Percentiles rank a stretch among this genome's conserved stretches.
phyloP scores from a whole-genome alignment of 2,888 invertebrate genomes.

The Buathra laborator region DNA sequence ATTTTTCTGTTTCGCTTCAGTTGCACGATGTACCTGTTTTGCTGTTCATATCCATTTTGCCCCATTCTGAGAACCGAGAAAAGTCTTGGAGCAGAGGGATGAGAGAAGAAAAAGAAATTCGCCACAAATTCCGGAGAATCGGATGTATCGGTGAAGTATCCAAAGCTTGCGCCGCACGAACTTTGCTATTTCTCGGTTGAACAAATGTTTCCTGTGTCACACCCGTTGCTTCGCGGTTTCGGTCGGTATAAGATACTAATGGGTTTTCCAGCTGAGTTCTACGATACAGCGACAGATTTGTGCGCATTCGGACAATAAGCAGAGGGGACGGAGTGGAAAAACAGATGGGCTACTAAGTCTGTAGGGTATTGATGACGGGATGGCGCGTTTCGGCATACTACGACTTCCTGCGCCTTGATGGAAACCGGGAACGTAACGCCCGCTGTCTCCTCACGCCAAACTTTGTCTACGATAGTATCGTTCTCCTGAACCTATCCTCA shows the following conservation, averaged over 20 bases:
- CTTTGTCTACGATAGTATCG: conserved; percentile 15
- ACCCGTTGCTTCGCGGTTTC: conserved; percentile 4
- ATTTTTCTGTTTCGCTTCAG: too few species aligned
- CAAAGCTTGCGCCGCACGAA: background rate
- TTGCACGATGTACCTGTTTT: too few species aligned
- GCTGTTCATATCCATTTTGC: too few species aligned
- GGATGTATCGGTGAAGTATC: background rate
- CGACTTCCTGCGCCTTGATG: conserved; percentile 9
- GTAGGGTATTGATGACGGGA: conserved; percentile 41
- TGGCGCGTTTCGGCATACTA: conserved; percentile 27
- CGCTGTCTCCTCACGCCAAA: background rate
- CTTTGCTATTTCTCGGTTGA: background rate
- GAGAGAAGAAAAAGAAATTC: background rate
- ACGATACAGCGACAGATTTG: conserved; percentile 62
- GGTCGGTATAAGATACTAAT: conserved; percentile 28
- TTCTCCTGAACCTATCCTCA: background rate
- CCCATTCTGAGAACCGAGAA: too few species aligned
- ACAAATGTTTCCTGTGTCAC: background rate
- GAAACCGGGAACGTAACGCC: conserved; percentile 23
- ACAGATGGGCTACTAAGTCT: conserved; percentile 51
- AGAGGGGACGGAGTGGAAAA: conserved; percentile 44
- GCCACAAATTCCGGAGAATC: background rate
- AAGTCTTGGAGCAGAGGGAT: background rate
- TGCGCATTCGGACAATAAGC: conserved; percentile 55
- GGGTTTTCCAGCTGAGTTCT: conserved; percentile 34